Percentiles rank a stretch among this genome's conserved stretches.
Evolutionary conservation across 2,888 invertebrate species (phyloP).

Genomic region (Apantesis nais): DNA sequence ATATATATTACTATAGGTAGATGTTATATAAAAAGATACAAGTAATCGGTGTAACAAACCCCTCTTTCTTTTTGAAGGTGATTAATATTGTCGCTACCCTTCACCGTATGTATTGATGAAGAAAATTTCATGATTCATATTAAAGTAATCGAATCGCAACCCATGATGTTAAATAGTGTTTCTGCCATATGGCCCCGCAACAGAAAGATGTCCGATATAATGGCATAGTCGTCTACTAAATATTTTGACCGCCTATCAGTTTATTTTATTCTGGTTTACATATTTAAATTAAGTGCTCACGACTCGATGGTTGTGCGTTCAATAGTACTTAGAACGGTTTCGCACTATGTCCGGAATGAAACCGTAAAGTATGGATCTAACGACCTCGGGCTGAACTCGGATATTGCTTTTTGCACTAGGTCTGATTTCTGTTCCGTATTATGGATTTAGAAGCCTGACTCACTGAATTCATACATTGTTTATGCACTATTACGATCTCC

Average conservation of each 20-base stretch:
- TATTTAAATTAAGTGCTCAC: too few relatives aligned
- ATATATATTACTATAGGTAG: neutral
- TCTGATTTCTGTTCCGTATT: too few relatives aligned
- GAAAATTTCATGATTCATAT: neutral
- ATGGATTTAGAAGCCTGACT: too few relatives aligned
- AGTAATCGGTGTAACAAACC: neutral
- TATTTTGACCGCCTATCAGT: neutral
- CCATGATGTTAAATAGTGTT: neutral
- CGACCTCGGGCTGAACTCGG: too few relatives aligned
- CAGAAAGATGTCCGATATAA: neutral
- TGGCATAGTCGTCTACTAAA: neutral
- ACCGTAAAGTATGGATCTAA: too few relatives aligned
- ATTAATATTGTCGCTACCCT: neutral
- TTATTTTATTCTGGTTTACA: neutral
- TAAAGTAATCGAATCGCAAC: too few relatives aligned
- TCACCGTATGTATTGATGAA: neutral
- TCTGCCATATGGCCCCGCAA: neutral
- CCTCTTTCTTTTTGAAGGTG: too few relatives aligned
- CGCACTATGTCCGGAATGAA: too few relatives aligned
- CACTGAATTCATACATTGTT: too few relatives aligned
- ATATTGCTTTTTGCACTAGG: too few relatives aligned
- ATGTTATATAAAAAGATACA: neutral
- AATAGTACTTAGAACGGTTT: too few relatives aligned
- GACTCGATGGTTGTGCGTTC: neutral
- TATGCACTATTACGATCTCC: too few relatives aligned